Conservation (phyloP, 2,888 invertebrate species). For the Polylopha cassiicola region DNA sequence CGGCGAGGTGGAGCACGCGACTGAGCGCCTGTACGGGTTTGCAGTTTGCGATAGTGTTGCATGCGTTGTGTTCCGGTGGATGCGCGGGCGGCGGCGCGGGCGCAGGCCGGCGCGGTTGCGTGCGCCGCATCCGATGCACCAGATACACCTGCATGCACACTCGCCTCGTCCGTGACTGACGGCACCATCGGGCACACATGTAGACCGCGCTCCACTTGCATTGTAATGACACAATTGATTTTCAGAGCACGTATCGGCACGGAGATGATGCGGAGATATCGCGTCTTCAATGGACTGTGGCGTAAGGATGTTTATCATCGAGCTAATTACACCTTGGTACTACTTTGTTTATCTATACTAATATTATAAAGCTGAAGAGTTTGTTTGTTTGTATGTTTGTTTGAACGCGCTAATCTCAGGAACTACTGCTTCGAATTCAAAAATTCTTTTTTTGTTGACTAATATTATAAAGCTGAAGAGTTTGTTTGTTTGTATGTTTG, state of each 20-base stretch:
- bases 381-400: no score
- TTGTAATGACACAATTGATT: slow-evolving; percentile 58
- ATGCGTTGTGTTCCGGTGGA: slow-evolving; percentile 63
- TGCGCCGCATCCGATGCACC: slow-evolving; percentile 50
- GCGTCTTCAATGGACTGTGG: slow-evolving; percentile 47
- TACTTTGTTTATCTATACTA: no score
- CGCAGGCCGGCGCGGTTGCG: slow-evolving; percentile 40
- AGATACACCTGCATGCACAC: slow-evolving; percentile 39
- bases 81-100: slow-evolving; percentile 38
- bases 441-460: no score
- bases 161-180: slow-evolving; percentile 48
- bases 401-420: no score
- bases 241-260: slow-evolving; percentile 65
- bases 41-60: slow-evolving; percentile 51
- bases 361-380: no score
- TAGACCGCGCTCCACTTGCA: slow-evolving; percentile 51
- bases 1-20: slow-evolving; percentile 50
- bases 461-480: no score
- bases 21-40: slow-evolving; percentile 50
- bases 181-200: slow-evolving; percentile 35
- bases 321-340: slow-evolving; percentile 4
- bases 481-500: no score
- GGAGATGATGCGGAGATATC: slow-evolving; percentile 44
- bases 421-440: no score
- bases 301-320: slow-evolving; percentile 27